Conservation (phyloP, 1,140 invertebrate genomes). For the Amyelois transitella region DNA sequence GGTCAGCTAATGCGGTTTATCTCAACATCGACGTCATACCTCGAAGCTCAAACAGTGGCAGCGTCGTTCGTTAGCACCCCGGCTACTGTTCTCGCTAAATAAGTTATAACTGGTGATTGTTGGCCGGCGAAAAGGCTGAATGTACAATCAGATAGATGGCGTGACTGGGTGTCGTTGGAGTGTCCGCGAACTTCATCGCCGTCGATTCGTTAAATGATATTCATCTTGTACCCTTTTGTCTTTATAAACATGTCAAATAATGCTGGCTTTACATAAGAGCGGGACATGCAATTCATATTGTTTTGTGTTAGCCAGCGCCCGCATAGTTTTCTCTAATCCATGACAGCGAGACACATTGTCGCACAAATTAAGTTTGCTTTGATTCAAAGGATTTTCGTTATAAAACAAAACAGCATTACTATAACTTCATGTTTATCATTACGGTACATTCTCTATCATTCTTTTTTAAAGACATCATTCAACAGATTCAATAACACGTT, state of each 20-base stretch:
- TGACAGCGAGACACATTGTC: conserved; percentile 13
- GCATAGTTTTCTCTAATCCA: conserved; percentile 46
- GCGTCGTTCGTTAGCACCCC: conserved; percentile 63
- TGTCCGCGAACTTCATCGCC: conserved; percentile 57
- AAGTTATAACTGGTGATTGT: conserved; percentile 72
- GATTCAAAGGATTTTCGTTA: conserved; percentile 11
- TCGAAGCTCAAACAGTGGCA: conserved; percentile 45
- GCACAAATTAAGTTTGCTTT: conserved; percentile 5
- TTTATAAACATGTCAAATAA: conserved; percentile 69
- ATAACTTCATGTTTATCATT: too few species aligned
- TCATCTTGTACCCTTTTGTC: conserved; percentile 63
- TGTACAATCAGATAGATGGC: conserved; percentile 70
- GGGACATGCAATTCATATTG: conserved; percentile 50
- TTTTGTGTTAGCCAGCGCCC: conserved; percentile 48
- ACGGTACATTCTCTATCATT: too few species aligned
- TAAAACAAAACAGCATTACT: too few species aligned
- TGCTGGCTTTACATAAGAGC: conserved; percentile 39
- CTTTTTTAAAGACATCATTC: neutral
- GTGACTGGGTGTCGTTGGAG: conserved; percentile 71
- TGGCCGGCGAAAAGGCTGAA: conserved; percentile 51
- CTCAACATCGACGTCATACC: conserved; percentile 64
- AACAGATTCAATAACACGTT: conserved; percentile 19
- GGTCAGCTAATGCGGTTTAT: conserved; percentile 53
- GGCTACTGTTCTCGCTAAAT: conserved; percentile 68
- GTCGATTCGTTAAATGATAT: conserved; percentile 71